phyloP scores from a whole-genome alignment of 2,797 vertebrate genomes.

The Spea hammondii region DNA sequence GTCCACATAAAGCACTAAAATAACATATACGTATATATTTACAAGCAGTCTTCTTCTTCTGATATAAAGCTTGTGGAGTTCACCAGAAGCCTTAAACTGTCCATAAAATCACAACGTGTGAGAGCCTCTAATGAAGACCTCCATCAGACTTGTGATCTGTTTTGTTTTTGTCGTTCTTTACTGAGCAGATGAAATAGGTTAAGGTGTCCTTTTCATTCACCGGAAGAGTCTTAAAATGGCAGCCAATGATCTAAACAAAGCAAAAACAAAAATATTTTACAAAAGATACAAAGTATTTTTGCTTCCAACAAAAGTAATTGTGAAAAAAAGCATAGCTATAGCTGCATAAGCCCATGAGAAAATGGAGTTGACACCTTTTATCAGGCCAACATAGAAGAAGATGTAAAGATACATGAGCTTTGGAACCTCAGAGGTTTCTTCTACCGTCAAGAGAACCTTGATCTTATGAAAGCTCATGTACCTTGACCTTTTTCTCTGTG shows the following conservation, averaged over 20 bases:
- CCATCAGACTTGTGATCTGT: constrained; percentile 71
- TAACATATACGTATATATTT: constrained; percentile 30
- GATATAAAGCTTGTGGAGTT: constrained; percentile 8
- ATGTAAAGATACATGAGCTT: too few relatives aligned
- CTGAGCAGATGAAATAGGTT: constrained; percentile 81
- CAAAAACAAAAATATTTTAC: constrained; percentile 49
- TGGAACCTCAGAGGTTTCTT: too few relatives aligned
- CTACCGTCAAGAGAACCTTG: too few relatives aligned
- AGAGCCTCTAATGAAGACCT: constrained; percentile 67
- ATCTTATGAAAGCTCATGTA: too few relatives aligned
- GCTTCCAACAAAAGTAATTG: too few relatives aligned
- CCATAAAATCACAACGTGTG: background rate
- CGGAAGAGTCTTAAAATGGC: constrained; percentile 80
- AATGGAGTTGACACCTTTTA: too few relatives aligned
- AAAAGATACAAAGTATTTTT: background rate
- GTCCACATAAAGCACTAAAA: constrained; percentile 41
- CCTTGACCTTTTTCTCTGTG: too few relatives aligned
- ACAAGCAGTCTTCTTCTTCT: constrained; percentile 14
- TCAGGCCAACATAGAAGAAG: too few relatives aligned
- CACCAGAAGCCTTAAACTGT: constrained; percentile 17
- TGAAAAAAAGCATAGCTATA: too few relatives aligned
- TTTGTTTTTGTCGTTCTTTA: constrained; percentile 81
- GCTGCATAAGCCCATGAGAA: too few relatives aligned
- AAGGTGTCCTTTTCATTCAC: constrained; percentile 83
- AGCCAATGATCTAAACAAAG: constrained; percentile 75